Percentiles rank a stretch among this genome's conserved stretches.
Conservation (phyloP, 92 coral and sea anemone genomes). For the Palythoa caribaeorum region DNA sequence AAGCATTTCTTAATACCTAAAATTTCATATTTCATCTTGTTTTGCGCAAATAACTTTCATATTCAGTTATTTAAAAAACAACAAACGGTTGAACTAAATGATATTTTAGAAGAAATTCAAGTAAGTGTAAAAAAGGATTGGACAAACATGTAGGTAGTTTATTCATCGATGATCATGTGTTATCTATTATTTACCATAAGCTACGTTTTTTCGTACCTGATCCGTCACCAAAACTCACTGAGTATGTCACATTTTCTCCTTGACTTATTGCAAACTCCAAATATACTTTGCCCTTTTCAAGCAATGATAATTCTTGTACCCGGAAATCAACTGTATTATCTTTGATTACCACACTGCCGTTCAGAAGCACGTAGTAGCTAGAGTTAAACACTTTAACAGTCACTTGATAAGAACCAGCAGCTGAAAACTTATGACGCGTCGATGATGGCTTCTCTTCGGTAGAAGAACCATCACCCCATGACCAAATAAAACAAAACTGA, state of each 20-base stretch:
- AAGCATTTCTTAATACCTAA: no score
- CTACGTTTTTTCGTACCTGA: conserved; percentile 59
- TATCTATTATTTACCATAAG: no score
- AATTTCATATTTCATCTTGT: no score
- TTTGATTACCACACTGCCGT: conserved; percentile 64
- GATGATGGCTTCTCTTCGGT: conserved; percentile 10
- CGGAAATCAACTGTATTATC: conserved; percentile 60
- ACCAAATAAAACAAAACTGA: conserved; percentile 48
- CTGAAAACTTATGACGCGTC: conserved; percentile 57
- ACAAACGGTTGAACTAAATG: no score
- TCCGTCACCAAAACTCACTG: conserved; percentile 77
- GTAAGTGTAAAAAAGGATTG: no score
- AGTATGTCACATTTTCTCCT: conserved; percentile 75
- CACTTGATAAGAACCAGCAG: conserved; percentile 68
- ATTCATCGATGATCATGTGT: no score
- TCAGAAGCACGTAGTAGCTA: conserved; percentile 45
- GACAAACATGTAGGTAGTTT: no score
- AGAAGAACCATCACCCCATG: conserved; percentile 48
- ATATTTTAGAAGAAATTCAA: no score
- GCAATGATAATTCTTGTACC: conserved; percentile 51
- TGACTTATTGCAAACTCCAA: conserved; percentile 68
- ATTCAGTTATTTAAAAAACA: no score
- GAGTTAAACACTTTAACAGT: conserved; percentile 60
- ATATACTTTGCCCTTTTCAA: conserved; percentile 24
- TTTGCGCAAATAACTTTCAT: no score